Evolutionary conservation across 2,113 vertebrate species (phyloP).

Genomic region (Charina bottae): DNA sequence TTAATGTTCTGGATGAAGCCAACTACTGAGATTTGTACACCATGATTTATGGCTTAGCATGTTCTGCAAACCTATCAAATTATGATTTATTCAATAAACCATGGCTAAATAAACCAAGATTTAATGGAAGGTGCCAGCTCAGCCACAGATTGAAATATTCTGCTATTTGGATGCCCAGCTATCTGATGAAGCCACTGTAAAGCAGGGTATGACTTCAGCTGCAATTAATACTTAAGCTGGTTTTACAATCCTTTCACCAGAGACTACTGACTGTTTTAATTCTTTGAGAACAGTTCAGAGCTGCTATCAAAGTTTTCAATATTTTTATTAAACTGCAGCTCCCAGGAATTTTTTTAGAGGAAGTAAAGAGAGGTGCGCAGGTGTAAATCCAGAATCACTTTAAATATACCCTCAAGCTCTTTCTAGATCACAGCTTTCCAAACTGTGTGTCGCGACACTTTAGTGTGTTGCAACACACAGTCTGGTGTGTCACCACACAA

Average conservation of each 20-base stretch:
- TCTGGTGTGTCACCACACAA: too few relatives aligned
- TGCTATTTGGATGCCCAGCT: neutral
- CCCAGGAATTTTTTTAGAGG: neutral
- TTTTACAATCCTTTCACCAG: neutral
- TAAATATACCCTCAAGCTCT: neutral
- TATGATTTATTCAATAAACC: neutral
- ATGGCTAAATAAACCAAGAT: neutral
- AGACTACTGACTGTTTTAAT: neutral
- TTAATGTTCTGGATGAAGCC: neutral
- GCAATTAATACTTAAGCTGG: neutral
- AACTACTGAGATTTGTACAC: neutral
- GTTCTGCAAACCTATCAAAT: neutral
- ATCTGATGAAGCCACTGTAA: neutral
- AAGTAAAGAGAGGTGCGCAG: neutral
- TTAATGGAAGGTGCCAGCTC: neutral
- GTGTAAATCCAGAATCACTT: neutral
- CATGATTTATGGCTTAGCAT: neutral
- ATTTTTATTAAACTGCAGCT: neutral
- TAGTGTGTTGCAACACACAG: too few relatives aligned
- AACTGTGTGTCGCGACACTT: too few relatives aligned
- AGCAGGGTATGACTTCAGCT: neutral
- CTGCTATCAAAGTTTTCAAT: neutral
- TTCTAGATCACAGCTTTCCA: too few relatives aligned
- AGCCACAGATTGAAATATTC: neutral
- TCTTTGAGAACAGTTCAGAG: neutral